A percentile compares a stretch with the other conserved stretches of the same genome.
Conservation (phyloP, 2,797 vertebrate genomes). For the Triplophysa yarkandensis region DNA sequence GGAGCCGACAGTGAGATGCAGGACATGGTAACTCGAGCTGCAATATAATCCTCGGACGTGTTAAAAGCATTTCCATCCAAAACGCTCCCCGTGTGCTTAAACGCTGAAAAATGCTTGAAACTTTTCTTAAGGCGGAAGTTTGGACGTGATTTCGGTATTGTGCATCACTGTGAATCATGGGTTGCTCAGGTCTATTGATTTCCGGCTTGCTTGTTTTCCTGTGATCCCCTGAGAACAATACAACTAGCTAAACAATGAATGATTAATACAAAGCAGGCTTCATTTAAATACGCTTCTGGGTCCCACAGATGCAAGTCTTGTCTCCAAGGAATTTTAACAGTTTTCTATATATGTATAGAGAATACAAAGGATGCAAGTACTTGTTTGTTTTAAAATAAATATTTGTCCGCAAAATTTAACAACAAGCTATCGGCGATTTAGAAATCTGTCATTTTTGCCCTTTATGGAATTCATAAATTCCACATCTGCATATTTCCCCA, state of each 20-base stretch:
- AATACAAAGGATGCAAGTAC: neutral
- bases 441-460: neutral
- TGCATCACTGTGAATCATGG: slow-evolving; percentile 9
- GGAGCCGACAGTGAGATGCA: slow-evolving; percentile 4
- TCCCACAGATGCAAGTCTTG: neutral
- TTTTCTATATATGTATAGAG: neutral
- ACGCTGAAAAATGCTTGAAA: slow-evolving; percentile 6
- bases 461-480: neutral
- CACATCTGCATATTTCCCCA: neutral
- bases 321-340: neutral
- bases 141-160: neutral
- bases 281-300: neutral
- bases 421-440: neutral
- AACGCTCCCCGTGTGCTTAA: slow-evolving; percentile 46
- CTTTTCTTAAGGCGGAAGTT: neutral
- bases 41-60: slow-evolving; percentile 53
- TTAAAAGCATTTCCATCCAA: slow-evolving; percentile 59
- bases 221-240: slow-evolving; percentile 24
- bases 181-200: neutral
- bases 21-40: slow-evolving; percentile 51
- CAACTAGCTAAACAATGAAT: slow-evolving; percentile 28
- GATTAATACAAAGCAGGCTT: slow-evolving; percentile 25
- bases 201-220: slow-evolving; percentile 17
- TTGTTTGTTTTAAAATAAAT: neutral
- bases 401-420: neutral